Conservation (phyloP, 2,113 vertebrate species). For the Neolamprologus devosi region DNA sequence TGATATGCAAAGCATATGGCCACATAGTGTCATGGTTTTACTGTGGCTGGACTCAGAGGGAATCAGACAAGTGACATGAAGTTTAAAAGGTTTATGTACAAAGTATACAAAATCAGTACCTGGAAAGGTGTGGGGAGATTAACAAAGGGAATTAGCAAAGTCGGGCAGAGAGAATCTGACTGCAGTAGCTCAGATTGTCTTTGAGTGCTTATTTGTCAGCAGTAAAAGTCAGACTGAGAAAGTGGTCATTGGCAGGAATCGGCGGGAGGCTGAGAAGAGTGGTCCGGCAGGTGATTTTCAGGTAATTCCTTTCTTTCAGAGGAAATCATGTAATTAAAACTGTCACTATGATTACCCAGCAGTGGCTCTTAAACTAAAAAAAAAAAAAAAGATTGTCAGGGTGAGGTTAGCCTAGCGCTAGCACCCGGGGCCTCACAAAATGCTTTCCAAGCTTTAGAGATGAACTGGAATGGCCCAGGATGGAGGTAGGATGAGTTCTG, state of each 20-base stretch:
- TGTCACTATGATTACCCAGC: not conserved
- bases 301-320: not conserved
- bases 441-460: not conserved
- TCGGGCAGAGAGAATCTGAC: not conserved
- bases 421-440: not conserved
- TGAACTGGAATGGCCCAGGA: not conserved
- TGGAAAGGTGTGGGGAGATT: not conserved
- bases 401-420: not conserved
- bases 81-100: not conserved
- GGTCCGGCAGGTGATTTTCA: not conserved
- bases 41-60: not conserved
- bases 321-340: not conserved
- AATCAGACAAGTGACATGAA: not conserved
- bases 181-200: not conserved
- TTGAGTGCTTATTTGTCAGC: not conserved
- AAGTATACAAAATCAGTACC: not conserved
- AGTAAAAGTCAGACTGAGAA: not conserved
- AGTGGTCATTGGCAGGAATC: not conserved
- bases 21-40: not conserved
- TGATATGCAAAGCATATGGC: not conserved
- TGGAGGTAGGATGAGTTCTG: not conserved
- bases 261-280: not conserved
- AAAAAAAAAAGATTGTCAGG: not conserved
- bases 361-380: not conserved
- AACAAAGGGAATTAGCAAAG: not conserved